A percentile compares a stretch with the other conserved stretches of the same genome.
Conservation (phyloP, 30 jellyfish, hydroid and myxozoan species). For the Haliclystus octoradiatus region DNA sequence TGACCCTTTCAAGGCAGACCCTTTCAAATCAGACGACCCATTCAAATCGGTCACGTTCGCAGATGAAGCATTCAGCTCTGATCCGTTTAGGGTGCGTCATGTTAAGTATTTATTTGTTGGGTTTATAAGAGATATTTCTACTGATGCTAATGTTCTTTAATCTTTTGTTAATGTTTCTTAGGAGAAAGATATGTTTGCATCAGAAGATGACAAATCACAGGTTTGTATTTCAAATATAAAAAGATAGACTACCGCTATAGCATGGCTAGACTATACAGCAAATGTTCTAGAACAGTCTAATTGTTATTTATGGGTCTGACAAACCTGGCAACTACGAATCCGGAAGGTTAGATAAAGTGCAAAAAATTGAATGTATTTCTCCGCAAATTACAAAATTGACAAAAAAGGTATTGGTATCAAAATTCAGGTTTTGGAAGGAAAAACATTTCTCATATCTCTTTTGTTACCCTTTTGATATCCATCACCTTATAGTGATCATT, state of each 20-base stretch:
- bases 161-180: background rate
- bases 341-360: too few species aligned
- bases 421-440: too few species aligned
- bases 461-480: too few species aligned
- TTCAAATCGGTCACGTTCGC: conserved; percentile 12
- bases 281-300: too few species aligned
- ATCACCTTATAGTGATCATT: too few species aligned
- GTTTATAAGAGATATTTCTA: background rate
- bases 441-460: too few species aligned
- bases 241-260: background rate
- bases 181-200: conserved; percentile 61
- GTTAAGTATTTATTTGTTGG: background rate
- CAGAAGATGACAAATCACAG: conserved; percentile 31
- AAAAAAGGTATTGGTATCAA: too few species aligned
- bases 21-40: conserved; percentile 92
- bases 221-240: background rate
- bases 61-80: conserved; percentile 30
- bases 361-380: too few species aligned
- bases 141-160: background rate
- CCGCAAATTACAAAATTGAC: too few species aligned
- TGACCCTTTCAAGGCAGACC: conserved; percentile 91
- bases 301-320: too few species aligned
- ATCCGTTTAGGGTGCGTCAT: conserved; percentile 75
- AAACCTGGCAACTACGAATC: too few species aligned
- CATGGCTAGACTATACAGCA: too few species aligned